These are phyloP conservation scores for Glaucomys volans DNA, from an alignment of 2,113 vertebrate species.

Conservation along the genomic window DNA sequence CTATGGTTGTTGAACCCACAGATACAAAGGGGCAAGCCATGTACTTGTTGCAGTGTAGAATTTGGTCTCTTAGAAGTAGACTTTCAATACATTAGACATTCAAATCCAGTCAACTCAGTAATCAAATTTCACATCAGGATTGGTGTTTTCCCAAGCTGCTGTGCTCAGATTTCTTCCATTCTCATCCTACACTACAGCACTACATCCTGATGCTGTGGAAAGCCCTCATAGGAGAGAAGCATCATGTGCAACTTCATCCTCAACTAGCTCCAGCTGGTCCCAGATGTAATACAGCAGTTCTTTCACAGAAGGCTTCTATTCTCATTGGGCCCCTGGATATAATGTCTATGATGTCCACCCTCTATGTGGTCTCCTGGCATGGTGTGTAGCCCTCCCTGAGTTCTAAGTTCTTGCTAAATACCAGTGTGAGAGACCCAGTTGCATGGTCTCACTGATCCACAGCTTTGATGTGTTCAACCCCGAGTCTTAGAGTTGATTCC, in stretches of 20 bases:
- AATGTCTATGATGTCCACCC: not conserved
- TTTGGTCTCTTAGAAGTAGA: not conserved
- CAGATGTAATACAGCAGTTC: not conserved
- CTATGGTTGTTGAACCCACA: not conserved
- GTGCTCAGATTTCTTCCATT: not conserved
- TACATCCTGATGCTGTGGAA: not conserved
- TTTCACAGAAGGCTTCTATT: not conserved
- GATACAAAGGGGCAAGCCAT: not conserved
- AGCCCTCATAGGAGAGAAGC: not conserved
- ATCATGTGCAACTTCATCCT: not conserved
- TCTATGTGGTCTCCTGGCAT: not conserved
- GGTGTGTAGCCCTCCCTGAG: accelerated
- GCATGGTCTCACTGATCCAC: not conserved
- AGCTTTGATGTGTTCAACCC: not conserved
- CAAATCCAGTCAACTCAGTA: not conserved
- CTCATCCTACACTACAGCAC: not conserved
- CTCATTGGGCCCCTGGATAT: not conserved
- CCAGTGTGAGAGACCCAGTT: not conserved
- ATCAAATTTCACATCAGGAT: not conserved
- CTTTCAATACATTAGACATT: not conserved
- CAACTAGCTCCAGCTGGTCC: not conserved
- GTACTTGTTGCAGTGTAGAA: not conserved
- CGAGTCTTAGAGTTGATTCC: not conserved
- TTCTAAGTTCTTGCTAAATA: not conserved
- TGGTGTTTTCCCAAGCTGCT: not conserved